A percentile compares a stretch with the other conserved stretches of the same genome.
Evolutionary conservation across 2,888 invertebrate species (phyloP).

Genomic region (Mayetiola destructor): DNA sequence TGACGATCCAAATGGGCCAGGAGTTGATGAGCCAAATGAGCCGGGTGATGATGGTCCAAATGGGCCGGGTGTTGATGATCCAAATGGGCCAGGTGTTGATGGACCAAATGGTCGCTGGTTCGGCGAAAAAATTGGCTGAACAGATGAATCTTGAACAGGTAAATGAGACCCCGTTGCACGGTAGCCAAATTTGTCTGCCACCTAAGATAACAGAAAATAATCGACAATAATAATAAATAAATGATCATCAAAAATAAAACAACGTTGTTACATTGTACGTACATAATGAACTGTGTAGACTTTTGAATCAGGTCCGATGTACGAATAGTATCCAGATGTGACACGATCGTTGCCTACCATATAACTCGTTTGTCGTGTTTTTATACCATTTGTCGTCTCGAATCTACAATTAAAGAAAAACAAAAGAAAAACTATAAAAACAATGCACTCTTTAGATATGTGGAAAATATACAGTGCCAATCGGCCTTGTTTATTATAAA

Average conservation of each 20-base stretch:
- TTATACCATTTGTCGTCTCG: constrained; percentile 18
- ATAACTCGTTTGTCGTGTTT: constrained; percentile 15
- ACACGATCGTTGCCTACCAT: constrained; percentile 14
- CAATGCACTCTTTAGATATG: no score
- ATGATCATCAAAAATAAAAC: no score
- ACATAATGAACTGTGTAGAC: constrained; percentile 16
- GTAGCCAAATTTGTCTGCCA: constrained; percentile 16
- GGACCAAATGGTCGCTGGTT: neutral
- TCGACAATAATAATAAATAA: no score
- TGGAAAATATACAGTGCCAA: no score
- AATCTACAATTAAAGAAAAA: constrained; percentile 15
- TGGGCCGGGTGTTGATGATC: neutral
- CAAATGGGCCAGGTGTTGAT: neutral
- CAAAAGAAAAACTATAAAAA: neutral
- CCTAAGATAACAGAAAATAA: no score
- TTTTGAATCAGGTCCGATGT: constrained; percentile 17
- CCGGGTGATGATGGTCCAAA: neutral
- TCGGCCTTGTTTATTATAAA: no score
- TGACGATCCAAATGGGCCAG: neutral
- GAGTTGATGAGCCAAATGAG: neutral
- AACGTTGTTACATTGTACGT: no score
- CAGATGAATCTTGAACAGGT: constrained; percentile 11
- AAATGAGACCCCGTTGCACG: constrained; percentile 17
- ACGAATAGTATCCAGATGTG: constrained; percentile 17
- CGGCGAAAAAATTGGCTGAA: neutral